A percentile compares a stretch with the other conserved stretches of the same genome.
Conservation (phyloP, 2,888 invertebrate species). For the Aquatica leii region DNA sequence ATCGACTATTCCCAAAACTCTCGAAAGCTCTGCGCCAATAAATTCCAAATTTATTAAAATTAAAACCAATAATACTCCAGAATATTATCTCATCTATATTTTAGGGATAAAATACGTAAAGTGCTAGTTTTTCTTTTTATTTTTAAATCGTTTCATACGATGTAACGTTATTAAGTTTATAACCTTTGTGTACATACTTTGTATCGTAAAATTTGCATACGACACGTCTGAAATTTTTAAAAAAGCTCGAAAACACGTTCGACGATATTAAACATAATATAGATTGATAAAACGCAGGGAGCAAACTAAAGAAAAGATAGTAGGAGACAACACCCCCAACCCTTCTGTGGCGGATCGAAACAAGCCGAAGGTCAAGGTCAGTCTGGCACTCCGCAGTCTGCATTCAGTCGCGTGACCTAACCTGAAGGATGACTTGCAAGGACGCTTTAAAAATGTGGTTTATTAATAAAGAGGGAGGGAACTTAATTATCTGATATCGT, state of each 20-base stretch:
- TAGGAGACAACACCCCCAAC: slow-evolving; percentile 37
- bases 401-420: slow-evolving; percentile 38
- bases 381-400: slow-evolving; percentile 46
- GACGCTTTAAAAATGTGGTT: slow-evolving; percentile 17
- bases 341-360: slow-evolving; percentile 45
- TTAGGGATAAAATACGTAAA: no score
- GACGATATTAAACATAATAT: no score
- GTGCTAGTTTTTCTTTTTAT: no score
- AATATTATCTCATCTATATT: no score
- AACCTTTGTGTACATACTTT: neutral
- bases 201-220: no score
- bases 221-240: no score
- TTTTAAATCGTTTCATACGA: neutral
- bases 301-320: slow-evolving; percentile 22
- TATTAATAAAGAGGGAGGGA: neutral
- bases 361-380: slow-evolving; percentile 49
- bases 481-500: neutral
- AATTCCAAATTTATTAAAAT: no score
- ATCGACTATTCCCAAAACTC: no score
- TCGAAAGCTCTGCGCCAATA: no score
- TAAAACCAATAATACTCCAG: no score
- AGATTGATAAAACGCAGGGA: no score
- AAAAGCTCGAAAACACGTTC: no score
- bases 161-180: slow-evolving; percentile 4
- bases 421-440: slow-evolving; percentile 28